Conservation (phyloP, 2,888 invertebrate genomes). For the Drosophila merina region DNA sequence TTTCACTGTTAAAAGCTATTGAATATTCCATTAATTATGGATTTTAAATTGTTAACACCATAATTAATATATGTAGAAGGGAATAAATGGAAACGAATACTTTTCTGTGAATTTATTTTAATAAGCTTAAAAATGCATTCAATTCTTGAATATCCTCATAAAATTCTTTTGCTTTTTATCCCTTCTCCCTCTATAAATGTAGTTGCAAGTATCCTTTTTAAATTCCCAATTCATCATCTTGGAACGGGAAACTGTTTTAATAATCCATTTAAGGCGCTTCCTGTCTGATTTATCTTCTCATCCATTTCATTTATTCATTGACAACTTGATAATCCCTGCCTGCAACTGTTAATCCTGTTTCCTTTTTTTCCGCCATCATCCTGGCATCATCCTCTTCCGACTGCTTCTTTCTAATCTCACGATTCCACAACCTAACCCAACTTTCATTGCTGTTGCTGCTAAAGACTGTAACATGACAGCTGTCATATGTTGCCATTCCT, state of each 20-base stretch:
- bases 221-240: neutral
- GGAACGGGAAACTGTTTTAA: neutral
- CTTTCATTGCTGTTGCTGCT: constrained; percentile 62
- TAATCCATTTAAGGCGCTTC: constrained; percentile 42
- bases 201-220: neutral
- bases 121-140: too few relatives aligned
- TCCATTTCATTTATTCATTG: constrained; percentile 61
- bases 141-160: too few relatives aligned
- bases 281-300: constrained; percentile 47
- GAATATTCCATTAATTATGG: neutral
- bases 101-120: too few relatives aligned
- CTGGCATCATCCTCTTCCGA: constrained; percentile 39
- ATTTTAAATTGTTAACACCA: neutral
- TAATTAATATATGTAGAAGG: neutral
- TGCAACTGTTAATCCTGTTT: constrained; percentile 64
- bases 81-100: too few relatives aligned
- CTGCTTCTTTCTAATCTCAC: constrained; percentile 57
- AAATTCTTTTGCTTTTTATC: neutral
- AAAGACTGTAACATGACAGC: constrained; percentile 70
- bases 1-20: neutral
- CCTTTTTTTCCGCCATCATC: constrained; percentile 29
- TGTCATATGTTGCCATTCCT: constrained; percentile 67
- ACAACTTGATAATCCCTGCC: constrained; percentile 67
- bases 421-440: constrained; percentile 76
- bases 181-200: neutral